Conservation (phyloP, 2,113 vertebrate species). For the Burhinus bistriatus region DNA sequence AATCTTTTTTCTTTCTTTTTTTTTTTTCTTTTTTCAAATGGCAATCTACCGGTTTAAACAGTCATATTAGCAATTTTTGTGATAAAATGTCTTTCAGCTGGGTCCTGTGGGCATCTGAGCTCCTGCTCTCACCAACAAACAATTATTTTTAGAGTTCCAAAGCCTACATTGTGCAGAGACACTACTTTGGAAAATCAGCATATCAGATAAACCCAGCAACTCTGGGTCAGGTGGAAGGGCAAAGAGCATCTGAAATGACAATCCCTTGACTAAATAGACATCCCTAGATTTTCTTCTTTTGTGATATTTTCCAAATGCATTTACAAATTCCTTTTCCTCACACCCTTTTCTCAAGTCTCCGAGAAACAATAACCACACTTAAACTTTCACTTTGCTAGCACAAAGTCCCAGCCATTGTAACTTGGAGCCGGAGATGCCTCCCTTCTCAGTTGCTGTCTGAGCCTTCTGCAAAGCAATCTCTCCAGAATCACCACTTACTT, state of each 20-base stretch:
- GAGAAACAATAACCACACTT: neutral
- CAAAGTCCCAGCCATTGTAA: neutral
- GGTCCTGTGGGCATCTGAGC: neutral
- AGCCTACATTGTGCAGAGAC: neutral
- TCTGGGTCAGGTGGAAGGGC: neutral
- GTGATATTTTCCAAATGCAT: neutral
- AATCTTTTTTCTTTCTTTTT: neutral
- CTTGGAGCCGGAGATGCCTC: neutral
- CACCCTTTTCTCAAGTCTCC: neutral
- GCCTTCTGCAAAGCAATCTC: neutral
- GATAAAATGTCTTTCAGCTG: neutral
- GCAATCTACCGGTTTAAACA: neutral
- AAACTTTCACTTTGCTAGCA: neutral
- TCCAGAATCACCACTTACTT: neutral
- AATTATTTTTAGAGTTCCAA: neutral
- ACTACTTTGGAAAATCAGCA: neutral
- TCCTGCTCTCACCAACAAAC: neutral
- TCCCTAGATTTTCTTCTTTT: neutral
- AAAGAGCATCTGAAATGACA: neutral
- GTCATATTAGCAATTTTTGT: neutral
- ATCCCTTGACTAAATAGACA: neutral
- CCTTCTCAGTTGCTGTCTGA: neutral
- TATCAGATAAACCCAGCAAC: neutral
- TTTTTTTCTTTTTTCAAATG: neutral
- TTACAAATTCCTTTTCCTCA: neutral